Conservation (phyloP, 1,140 invertebrate species). For the Ganaspis sp. region DNA sequence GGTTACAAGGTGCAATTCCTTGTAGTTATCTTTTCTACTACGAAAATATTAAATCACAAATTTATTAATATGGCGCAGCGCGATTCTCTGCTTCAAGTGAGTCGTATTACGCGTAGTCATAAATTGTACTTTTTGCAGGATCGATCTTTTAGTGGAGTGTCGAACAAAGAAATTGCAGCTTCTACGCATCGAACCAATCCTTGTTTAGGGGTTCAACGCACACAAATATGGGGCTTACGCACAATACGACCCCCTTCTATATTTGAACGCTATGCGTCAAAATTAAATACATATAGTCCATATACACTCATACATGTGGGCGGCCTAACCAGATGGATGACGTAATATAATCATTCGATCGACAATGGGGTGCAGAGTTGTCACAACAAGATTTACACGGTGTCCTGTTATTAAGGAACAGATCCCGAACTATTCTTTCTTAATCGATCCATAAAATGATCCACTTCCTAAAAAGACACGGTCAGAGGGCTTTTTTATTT, state of each 20-base stretch:
- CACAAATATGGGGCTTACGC: neutral
- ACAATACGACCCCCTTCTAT: constrained; percentile 8
- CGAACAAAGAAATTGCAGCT: constrained; percentile 27
- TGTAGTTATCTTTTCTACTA: too few species aligned
- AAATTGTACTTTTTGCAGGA: constrained; percentile 8
- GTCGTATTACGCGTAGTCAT: constrained; percentile 5
- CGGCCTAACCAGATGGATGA: constrained; percentile 26
- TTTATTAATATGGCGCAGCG: neutral
- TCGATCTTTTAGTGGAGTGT: constrained; percentile 1
- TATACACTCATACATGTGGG: constrained; percentile 20
- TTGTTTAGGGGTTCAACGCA: constrained; percentile 25
- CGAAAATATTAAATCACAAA: neutral
- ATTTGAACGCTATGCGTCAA: neutral
- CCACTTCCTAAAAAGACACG: too few species aligned
- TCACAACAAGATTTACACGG: constrained; percentile 31
- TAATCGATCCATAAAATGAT: neutral
- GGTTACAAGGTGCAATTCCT: too few species aligned
- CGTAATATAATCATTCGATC: constrained; percentile 30
- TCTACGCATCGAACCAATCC: constrained; percentile 28
- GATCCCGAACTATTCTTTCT: neutral
- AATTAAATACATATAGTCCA: constrained; percentile 27
- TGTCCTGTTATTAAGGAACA: constrained; percentile 24
- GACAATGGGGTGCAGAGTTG: constrained; percentile 26
- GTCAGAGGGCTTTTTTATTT: neutral
- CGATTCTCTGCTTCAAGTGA: neutral